Percentiles rank a stretch among this genome's conserved stretches.
phyloP scores from a whole-genome alignment of 2,113 vertebrate species.

The Lamprotornis superbus region DNA sequence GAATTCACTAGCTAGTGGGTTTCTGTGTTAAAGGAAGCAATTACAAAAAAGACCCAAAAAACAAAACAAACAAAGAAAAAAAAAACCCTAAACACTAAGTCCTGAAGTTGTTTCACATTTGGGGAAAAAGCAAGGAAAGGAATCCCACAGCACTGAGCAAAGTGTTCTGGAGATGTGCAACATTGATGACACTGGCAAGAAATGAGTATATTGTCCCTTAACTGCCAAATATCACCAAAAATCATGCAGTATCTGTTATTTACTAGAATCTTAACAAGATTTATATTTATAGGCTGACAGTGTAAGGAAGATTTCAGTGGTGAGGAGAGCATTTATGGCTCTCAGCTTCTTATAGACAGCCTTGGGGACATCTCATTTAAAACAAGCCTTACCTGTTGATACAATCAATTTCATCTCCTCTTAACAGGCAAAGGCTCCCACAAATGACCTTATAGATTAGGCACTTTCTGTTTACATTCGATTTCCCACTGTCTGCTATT shows the following conservation, averaged over 20 bases:
- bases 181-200: neutral
- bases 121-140: neutral
- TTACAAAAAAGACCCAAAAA: neutral
- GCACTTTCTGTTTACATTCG: constrained; percentile 45
- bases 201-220: neutral
- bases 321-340: neutral
- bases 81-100: neutral
- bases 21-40: neutral
- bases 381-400: neutral
- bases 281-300: neutral
- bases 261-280: neutral
- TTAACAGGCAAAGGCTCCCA: constrained; percentile 14
- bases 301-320: neutral
- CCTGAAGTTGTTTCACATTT: neutral
- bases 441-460: constrained; percentile 54
- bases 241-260: neutral
- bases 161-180: neutral
- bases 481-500: constrained; percentile 45
- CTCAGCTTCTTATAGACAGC: neutral
- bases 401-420: constrained; percentile 43
- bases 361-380: neutral
- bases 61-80: too few species aligned
- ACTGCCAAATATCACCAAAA: neutral
- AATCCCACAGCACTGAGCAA: neutral
- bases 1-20: neutral